phyloP scores from a whole-genome alignment of 2,888 invertebrate genomes.

The Syrphus vitripennis region DNA sequence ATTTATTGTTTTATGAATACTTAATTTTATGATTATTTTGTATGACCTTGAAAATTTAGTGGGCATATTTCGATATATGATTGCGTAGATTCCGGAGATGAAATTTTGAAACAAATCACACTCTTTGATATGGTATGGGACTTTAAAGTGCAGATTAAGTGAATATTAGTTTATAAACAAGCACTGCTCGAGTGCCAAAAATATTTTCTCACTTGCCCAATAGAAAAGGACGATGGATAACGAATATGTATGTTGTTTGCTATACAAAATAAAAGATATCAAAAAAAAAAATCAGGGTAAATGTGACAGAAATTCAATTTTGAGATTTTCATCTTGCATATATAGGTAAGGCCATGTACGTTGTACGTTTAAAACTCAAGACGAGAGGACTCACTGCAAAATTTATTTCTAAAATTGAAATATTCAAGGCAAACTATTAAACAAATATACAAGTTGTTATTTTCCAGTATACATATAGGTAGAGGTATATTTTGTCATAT shows the following conservation, averaged over 20 bases:
- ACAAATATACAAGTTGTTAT: conserved; percentile 26
- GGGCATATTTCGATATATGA: no score
- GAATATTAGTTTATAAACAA: no score
- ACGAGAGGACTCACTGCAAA: not conserved
- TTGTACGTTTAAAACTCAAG: not conserved
- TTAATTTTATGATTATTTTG: no score
- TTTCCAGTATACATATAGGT: no score
- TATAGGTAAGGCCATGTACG: no score
- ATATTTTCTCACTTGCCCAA: not conserved
- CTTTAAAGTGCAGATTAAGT: no score
- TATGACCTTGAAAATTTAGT: no score
- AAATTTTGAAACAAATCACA: no score
- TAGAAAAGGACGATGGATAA: not conserved
- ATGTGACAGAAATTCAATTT: conserved; percentile 39
- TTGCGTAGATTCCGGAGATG: no score
- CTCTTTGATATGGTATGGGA: no score
- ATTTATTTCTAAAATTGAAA: not conserved
- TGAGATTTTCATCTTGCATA: conserved; percentile 9
- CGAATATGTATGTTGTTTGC: not conserved
- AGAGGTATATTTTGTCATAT: not conserved
- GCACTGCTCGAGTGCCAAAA: no score
- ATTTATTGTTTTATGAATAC: no score
- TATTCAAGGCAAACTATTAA: conserved; percentile 38
- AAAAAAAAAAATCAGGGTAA: not conserved
- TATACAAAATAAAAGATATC: not conserved